Evolutionary conservation across 1,140 invertebrate genomes (phyloP), one percentile per base, ranked within the genome.

Genomic region (Prorops nasuta): DNA sequence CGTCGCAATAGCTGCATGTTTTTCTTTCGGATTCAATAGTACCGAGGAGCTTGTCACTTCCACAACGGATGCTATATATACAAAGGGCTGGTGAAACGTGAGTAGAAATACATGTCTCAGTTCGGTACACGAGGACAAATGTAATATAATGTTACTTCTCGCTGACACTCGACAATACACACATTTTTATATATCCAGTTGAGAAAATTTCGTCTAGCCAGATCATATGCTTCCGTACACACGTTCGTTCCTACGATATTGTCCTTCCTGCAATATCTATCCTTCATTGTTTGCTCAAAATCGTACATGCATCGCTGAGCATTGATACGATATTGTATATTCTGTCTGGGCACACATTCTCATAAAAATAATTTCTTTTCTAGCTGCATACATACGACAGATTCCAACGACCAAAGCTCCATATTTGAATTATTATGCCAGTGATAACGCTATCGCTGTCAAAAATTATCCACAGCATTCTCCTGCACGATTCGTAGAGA

Each of bases 121-220:
- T 59, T 60, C 56, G 58, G 58, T 60, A 60, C 42, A 34, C 49
- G 37, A 46, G 56, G 53, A 60, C 58, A 60, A 60, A 59, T 48
- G 56, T 22, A 44, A 59, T 60, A 59, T 60, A 60, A 55, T 58
- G 56, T 60, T 60, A 59, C 58, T 35, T 14, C 51, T 58, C 46
- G 43, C 44, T 59, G 56, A 51, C 44, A 45, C 44, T 58, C 22
- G n/a, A 60, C 44, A 54, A 48, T 45, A 42, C 40, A 21, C 12
- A 34, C 31, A 48, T 55, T 60, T 59, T 59, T 60, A 49, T 55
- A 31, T 16, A 51, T n/a, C n/a, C 58, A 56, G 38, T 60, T 34
- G 47, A 51, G 52, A 40, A 60, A 55, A 41, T 45, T 51, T 39
- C 44, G 44, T 60, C 58, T 46, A 55, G 55, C 44, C 32, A 38